Evolutionary conservation across 1,140 invertebrate species (phyloP).

Genomic region (Zaprionus capensis): DNA sequence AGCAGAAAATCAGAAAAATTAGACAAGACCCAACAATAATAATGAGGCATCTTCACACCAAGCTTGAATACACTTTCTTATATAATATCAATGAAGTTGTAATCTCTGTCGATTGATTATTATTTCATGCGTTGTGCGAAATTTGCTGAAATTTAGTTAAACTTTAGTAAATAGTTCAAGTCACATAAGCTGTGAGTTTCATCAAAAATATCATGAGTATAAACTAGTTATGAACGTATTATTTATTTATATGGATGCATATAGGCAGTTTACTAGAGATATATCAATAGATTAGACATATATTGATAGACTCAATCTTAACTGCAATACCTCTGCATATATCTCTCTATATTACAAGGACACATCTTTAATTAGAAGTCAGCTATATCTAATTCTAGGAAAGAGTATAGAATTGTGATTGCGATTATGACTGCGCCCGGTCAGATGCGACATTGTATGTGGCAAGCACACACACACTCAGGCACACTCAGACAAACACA

Average conservation of each 20-base stretch:
- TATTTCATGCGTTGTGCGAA: not conserved
- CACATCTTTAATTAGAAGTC: not conserved
- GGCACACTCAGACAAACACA: conserved; percentile 1
- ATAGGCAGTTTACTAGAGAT: no score
- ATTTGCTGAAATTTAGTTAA: not conserved
- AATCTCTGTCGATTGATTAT: not conserved
- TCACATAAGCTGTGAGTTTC: not conserved
- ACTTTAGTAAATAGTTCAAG: not conserved
- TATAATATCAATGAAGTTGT: not conserved
- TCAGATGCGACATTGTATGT: conserved; percentile 46
- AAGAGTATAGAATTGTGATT: conserved; percentile 23
- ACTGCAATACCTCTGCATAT: no score
- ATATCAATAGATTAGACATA: no score
- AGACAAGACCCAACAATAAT: not conserved
- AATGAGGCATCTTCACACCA: not conserved
- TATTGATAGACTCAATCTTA: no score
- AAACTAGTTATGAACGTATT: not conserved
- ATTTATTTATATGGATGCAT: no score
- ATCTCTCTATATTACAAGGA: not conserved
- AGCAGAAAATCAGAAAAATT: conserved; percentile 17
- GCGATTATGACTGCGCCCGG: conserved; percentile 34
- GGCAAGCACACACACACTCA: not conserved
- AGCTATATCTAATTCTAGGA: not conserved
- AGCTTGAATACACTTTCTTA: conserved; percentile 20
- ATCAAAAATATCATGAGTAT: not conserved